phyloP scores from a whole-genome alignment of 2,888 invertebrate species.

The Notodonta dromedarius region DNA sequence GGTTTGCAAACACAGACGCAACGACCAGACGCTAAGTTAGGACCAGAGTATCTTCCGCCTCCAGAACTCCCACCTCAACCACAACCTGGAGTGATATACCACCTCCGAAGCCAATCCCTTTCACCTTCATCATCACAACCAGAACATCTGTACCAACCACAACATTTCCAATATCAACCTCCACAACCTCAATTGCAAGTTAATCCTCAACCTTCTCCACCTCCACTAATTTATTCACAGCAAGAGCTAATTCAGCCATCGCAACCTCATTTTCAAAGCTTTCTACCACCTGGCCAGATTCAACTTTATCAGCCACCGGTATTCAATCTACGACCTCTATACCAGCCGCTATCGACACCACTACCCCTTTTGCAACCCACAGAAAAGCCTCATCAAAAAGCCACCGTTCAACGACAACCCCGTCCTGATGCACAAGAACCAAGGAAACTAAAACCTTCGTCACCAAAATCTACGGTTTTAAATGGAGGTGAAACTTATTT shows the following conservation, averaged over 20 bases:
- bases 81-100: conserved; percentile 3
- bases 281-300: conserved; percentile 8
- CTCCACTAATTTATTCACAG: conserved; percentile 12
- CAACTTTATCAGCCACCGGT: conserved; percentile 6
- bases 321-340: conserved; percentile 5
- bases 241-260: conserved; percentile 3
- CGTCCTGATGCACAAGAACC: conserved; percentile 5
- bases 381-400: neutral
- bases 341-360: conserved; percentile 9
- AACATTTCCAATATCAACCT: too few relatives aligned
- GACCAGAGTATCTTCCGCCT: neutral
- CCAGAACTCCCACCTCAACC: neutral
- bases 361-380: conserved; percentile 1
- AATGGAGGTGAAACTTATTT: neutral
- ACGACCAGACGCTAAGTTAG: neutral
- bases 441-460: conserved; percentile 7
- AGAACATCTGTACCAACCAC: neutral
- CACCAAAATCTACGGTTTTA: conserved; percentile 3
- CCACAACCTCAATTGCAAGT: conserved; percentile 1
- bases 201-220: neutral
- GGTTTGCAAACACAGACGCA: too few relatives aligned
- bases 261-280: conserved; percentile 11
- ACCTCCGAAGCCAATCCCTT: neutral
- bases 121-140: neutral
- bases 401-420: conserved; percentile 1